Evolutionary conservation across 1,140 invertebrate genomes (phyloP).

Genomic region (Samia ricini): DNA sequence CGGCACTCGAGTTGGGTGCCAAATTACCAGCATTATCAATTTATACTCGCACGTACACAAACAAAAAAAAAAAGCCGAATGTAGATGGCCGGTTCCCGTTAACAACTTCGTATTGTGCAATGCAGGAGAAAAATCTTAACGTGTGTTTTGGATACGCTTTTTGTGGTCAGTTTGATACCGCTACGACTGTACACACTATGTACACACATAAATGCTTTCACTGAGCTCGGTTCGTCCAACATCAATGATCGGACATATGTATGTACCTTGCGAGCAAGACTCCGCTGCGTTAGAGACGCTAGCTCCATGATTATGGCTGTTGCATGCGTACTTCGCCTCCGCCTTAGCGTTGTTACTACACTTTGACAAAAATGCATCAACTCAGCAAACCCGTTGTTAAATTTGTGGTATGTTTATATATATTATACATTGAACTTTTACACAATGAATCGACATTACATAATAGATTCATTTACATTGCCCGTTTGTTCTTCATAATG

Average conservation of each 20-base stretch:
- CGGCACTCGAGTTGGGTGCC: conserved; percentile 65
- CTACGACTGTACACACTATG: conserved; percentile 47
- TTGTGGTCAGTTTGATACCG: conserved; percentile 60
- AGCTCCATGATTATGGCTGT: not conserved
- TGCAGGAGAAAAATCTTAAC: conserved; percentile 73
- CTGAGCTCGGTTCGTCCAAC: conserved; percentile 33
- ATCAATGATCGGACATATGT: conserved; percentile 47
- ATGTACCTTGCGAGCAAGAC: conserved; percentile 20
- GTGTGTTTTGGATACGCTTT: conserved; percentile 54
- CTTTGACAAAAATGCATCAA: not conserved
- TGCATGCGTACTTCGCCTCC: not conserved
- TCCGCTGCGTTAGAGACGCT: not conserved
- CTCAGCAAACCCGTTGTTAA: not conserved
- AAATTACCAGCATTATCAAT: conserved; percentile 77
- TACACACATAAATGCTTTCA: conserved; percentile 56
- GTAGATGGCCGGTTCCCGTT: conserved; percentile 72
- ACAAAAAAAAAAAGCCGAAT: conserved; percentile 76
- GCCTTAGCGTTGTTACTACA: not conserved
- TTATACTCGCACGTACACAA: conserved; percentile 67
- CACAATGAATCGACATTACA: not conserved
- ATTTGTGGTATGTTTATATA: not conserved
- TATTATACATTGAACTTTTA: no score
- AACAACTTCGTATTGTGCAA: conserved; percentile 76
- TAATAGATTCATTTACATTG: not conserved
- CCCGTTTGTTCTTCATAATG: not conserved